Evolutionary conservation across 2,797 vertebrate species (phyloP).

Genomic region (Heteromormyrus szaboi): DNA sequence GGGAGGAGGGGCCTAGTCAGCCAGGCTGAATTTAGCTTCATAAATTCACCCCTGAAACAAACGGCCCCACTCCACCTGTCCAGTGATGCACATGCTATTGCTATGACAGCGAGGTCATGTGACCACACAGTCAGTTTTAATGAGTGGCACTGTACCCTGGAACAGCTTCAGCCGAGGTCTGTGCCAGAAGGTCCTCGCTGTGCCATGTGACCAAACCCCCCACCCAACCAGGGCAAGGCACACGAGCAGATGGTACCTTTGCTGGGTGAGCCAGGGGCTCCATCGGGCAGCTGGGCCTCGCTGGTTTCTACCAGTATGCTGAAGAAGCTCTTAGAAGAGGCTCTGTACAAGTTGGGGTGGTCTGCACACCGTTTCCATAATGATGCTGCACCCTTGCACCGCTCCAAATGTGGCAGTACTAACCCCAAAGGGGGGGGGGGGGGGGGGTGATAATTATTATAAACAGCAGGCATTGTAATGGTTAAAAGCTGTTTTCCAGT

Average conservation of each 20-base stretch:
- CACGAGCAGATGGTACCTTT: slow-evolving; percentile 56
- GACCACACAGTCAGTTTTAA: background rate
- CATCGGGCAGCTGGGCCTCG: slow-evolving; percentile 57
- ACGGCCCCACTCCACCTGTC: background rate
- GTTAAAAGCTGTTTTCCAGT: background rate
- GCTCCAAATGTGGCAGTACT: slow-evolving; percentile 62
- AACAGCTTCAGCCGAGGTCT: background rate
- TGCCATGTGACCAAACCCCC: background rate
- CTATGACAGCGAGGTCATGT: background rate
- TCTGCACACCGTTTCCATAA: slow-evolving; percentile 79
- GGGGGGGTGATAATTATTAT: background rate
- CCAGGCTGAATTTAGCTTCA: background rate
- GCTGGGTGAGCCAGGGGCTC: slow-evolving; percentile 60
- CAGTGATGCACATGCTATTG: background rate
- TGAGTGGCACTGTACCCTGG: background rate
- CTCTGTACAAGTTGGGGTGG: slow-evolving; percentile 60
- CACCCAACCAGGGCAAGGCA: background rate
- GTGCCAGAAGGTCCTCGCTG: background rate
- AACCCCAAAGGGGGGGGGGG: background rate
- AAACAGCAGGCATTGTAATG: background rate
- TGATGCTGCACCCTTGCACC: slow-evolving; percentile 63
- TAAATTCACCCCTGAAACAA: background rate
- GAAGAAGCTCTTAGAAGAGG: slow-evolving; percentile 69
- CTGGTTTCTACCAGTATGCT: slow-evolving; percentile 58
- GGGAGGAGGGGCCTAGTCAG: background rate